Percentiles rank a stretch among this genome's conserved stretches.
These are phyloP conservation scores for Vesta saturnalis DNA, from an alignment of 2,888 invertebrate species.

Conservation along the genomic window DNA sequence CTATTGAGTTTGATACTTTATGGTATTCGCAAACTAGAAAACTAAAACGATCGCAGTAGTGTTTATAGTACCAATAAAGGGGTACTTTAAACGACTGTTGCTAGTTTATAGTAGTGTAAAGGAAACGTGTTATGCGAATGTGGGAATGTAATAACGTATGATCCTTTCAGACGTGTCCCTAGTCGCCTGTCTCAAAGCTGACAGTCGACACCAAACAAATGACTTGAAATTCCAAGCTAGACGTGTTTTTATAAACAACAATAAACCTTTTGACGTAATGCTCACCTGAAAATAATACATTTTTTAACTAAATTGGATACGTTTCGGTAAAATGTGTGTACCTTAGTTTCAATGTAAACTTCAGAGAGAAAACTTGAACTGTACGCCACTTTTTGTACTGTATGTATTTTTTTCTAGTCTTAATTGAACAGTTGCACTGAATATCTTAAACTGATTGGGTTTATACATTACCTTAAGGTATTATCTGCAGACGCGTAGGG, in stretches of 20 bases:
- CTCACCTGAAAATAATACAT: conserved; percentile 15
- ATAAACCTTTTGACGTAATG: conserved; percentile 6
- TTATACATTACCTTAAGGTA: too few relatives aligned
- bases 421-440: too few relatives aligned
- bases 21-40: conserved; percentile 7
- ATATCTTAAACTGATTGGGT: too few relatives aligned
- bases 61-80: conserved; percentile 42
- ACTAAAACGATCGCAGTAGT: conserved; percentile 26
- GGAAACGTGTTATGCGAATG: conserved; percentile 50
- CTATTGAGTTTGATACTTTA: background rate
- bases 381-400: too few relatives aligned
- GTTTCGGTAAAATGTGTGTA: too few relatives aligned
- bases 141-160: conserved; percentile 55
- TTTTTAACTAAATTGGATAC: background rate
- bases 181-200: conserved; percentile 48
- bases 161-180: conserved; percentile 45
- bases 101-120: conserved; percentile 49
- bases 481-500: too few relatives aligned
- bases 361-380: too few relatives aligned
- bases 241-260: conserved; percentile 45
- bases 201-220: conserved; percentile 57
- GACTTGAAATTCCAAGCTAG: conserved; percentile 52
- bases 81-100: conserved; percentile 46
- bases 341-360: too few relatives aligned
- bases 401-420: too few relatives aligned